A percentile compares a stretch with the other conserved stretches of the same genome.
phyloP scores from a whole-genome alignment of 2,888 invertebrate species.

The Ornithoptera alexandrae region DNA sequence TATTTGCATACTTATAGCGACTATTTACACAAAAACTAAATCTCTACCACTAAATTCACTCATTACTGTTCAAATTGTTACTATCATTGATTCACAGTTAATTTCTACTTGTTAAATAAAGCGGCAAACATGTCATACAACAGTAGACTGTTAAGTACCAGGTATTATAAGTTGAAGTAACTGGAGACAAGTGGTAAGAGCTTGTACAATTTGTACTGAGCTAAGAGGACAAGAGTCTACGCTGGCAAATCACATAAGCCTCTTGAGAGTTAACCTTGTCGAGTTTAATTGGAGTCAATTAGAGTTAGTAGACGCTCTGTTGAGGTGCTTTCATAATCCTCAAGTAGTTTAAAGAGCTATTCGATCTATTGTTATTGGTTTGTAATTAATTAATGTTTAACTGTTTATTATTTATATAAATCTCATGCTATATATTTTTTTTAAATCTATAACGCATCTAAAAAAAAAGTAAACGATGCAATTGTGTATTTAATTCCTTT shows the following conservation, averaged over 20 bases:
- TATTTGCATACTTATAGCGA: no score
- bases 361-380: background rate
- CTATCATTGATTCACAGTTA: background rate
- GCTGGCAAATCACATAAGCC: conserved; percentile 27
- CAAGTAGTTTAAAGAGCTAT: background rate
- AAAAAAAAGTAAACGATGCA: no score
- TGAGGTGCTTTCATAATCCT: conserved; percentile 5
- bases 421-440: background rate
- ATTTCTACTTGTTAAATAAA: background rate
- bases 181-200: conserved; percentile 4
- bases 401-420: background rate
- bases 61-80: background rate
- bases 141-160: background rate
- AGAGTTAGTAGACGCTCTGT: conserved; percentile 8
- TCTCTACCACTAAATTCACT: no score
- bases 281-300: conserved; percentile 25
- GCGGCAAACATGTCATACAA: background rate
- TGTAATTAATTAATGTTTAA: background rate
- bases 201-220: conserved; percentile 12
- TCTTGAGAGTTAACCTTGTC: conserved; percentile 16
- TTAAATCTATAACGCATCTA: background rate
- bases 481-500: no score
- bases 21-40: no score
- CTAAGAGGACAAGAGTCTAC: conserved; percentile 13
- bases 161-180: conserved; percentile 6